Evolutionary conservation across 2,797 vertebrate genomes (phyloP).

Genomic region (Hoplostethus mediterraneus): DNA sequence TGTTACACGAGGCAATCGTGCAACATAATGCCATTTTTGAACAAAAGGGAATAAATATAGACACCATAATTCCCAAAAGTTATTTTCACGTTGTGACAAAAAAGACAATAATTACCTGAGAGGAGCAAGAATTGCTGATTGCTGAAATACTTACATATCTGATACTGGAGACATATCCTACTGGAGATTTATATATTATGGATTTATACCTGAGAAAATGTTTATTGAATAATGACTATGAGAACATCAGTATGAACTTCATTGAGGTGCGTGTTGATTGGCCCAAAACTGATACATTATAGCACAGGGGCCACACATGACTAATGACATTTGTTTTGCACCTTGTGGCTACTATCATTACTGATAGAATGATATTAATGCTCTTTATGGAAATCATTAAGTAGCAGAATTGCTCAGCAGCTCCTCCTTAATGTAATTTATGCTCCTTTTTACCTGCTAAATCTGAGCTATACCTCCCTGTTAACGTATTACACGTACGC

Average conservation of each 20-base stretch:
- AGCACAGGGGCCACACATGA: constrained; percentile 43
- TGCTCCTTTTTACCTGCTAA: constrained; percentile 71
- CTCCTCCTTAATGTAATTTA: constrained; percentile 75
- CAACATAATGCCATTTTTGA: constrained; percentile 9
- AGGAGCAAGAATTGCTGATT: background rate
- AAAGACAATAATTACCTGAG: background rate
- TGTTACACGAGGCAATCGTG: background rate
- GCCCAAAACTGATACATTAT: background rate
- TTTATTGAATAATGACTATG: background rate
- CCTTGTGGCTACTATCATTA: constrained; percentile 59
- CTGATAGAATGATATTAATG: constrained; percentile 66
- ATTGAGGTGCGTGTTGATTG: constrained; percentile 12
- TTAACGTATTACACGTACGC: constrained; percentile 68
- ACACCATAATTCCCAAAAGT: background rate
- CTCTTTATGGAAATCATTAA: constrained; percentile 72
- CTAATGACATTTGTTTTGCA: constrained; percentile 67
- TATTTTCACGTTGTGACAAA: background rate
- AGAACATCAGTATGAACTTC: constrained; percentile 5
- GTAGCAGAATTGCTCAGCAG: constrained; percentile 57
- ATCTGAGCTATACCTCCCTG: constrained; percentile 62
- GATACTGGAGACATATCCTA: background rate
- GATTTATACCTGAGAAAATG: background rate
- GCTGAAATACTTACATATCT: background rate
- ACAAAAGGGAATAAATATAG: background rate
- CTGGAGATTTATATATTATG: background rate